Percentiles rank a stretch among this genome's conserved stretches.
These are phyloP conservation scores for Lateolabrax maculatus DNA, from an alignment of 2,797 vertebrate species.

Conservation along the genomic window DNA sequence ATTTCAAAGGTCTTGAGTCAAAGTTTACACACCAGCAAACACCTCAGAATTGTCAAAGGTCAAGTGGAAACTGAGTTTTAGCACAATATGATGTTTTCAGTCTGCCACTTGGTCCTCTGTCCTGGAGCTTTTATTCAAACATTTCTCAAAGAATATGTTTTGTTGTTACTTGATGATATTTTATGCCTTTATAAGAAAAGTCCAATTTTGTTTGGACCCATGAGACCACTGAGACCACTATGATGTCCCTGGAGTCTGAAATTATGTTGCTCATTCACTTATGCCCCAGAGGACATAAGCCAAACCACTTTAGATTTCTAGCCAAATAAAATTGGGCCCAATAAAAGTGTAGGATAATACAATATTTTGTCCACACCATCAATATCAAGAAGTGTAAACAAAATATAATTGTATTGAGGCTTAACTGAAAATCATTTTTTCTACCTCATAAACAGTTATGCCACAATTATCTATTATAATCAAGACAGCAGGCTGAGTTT, in stretches of 20 bases:
- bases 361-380: not conserved
- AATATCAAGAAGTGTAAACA: not conserved
- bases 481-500: not conserved
- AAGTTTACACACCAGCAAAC: slow-evolving; percentile 28
- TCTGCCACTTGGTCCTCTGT: not conserved
- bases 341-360: not conserved
- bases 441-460: not conserved
- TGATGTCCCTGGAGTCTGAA: not conserved
- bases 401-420: not conserved
- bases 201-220: not conserved
- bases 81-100: not conserved
- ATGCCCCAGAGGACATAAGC: not conserved
- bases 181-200: not conserved
- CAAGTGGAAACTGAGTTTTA: slow-evolving; percentile 7
- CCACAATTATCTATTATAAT: not conserved
- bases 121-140: not conserved
- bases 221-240: not conserved
- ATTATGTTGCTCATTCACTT: not conserved
- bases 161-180: not conserved
- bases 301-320: slow-evolving; percentile 10
- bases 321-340: not conserved
- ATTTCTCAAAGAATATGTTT: not conserved
- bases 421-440: not conserved
- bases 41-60: slow-evolving; percentile 2
- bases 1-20: slow-evolving; percentile 48